Evolutionary conservation across 2,888 invertebrate species (phyloP).

Genomic region (Sturmia bella): DNA sequence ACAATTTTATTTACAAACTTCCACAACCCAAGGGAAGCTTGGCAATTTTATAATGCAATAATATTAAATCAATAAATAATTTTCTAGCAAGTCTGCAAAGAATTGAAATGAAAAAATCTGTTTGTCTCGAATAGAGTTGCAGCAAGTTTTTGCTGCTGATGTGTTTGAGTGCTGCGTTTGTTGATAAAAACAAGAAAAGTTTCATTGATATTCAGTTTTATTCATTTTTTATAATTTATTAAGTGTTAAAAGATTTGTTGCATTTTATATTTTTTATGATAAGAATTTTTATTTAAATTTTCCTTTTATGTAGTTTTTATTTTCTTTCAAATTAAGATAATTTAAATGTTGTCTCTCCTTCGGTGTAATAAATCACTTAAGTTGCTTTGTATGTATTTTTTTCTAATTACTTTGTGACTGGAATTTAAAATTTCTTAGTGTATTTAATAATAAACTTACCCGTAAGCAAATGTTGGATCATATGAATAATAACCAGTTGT

Average conservation of each 20-base stretch:
- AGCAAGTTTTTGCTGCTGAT: background rate
- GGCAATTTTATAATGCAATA: conserved; percentile 45
- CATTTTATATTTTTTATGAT: conserved; percentile 60
- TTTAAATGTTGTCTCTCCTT: conserved; percentile 33
- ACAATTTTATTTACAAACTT: no score
- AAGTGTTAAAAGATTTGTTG: conserved; percentile 67
- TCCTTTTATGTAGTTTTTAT: conserved; percentile 20
- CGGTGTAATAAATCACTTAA: conserved; percentile 55
- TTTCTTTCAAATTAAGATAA: conserved; percentile 35
- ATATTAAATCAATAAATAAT: conserved; percentile 47
- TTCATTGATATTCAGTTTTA: conserved; percentile 46
- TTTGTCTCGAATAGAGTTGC: background rate
- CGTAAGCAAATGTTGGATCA: conserved; percentile 93
- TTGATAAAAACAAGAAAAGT: conserved; percentile 19
- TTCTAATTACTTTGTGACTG: conserved; percentile 55
- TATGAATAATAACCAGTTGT: conserved; percentile 96
- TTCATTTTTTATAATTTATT: conserved; percentile 61
- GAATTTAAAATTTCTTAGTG: conserved; percentile 38
- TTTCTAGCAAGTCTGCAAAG: background rate
- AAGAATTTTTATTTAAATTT: conserved; percentile 54
- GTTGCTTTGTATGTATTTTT: conserved; percentile 31
- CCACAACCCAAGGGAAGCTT: conserved; percentile 30
- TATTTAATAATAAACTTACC: conserved; percentile 85
- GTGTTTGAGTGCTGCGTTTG: background rate
- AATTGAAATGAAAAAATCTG: conserved; percentile 1